Conservation (phyloP, 1,140 invertebrate species). For the Acarapis woodi region DNA sequence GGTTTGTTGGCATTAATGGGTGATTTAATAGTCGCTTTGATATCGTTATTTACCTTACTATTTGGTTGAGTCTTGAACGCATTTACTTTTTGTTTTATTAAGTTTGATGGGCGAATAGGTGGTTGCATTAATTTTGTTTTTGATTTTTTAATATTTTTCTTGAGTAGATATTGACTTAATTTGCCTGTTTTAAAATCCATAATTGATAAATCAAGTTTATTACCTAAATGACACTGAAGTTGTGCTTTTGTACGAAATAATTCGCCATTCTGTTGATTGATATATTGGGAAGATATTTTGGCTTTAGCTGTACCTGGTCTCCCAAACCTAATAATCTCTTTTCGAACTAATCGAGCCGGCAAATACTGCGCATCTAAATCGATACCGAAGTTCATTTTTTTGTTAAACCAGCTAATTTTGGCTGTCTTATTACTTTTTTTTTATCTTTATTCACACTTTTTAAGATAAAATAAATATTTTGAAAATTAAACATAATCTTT, state of each 20-base stretch:
- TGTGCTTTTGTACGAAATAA: slow-evolving; percentile 51
- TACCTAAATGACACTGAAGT: slow-evolving; percentile 39
- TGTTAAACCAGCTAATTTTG: too few relatives aligned
- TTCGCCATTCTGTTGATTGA: slow-evolving; percentile 43
- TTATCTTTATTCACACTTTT: too few relatives aligned
- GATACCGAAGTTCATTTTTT: too few relatives aligned
- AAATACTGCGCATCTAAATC: too few relatives aligned
- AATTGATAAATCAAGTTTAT: slow-evolving; percentile 41
- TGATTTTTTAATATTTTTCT: slow-evolving; percentile 31
- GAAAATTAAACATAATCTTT: too few relatives aligned
- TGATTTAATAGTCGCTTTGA: slow-evolving; percentile 9
- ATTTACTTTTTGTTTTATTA: slow-evolving; percentile 92
- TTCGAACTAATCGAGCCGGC: too few relatives aligned
- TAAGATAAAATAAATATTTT: too few relatives aligned
- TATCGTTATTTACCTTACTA: slow-evolving; percentile 9
- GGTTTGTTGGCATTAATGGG: slow-evolving; percentile 29
- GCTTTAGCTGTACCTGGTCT: too few relatives aligned
- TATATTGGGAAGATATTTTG: too few relatives aligned
- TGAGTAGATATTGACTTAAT: slow-evolving; percentile 28
- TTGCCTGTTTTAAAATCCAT: slow-evolving; percentile 55
- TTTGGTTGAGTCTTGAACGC: slow-evolving; percentile 56
- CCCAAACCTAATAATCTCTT: too few relatives aligned
- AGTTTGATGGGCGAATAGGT: slow-evolving; percentile 85
- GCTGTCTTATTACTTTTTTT: too few relatives aligned
- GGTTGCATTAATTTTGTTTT: slow-evolving; percentile 28